These are phyloP conservation scores for Eupithecia abbreviata DNA, from an alignment of 2,888 invertebrate species.

Conservation along the genomic window DNA sequence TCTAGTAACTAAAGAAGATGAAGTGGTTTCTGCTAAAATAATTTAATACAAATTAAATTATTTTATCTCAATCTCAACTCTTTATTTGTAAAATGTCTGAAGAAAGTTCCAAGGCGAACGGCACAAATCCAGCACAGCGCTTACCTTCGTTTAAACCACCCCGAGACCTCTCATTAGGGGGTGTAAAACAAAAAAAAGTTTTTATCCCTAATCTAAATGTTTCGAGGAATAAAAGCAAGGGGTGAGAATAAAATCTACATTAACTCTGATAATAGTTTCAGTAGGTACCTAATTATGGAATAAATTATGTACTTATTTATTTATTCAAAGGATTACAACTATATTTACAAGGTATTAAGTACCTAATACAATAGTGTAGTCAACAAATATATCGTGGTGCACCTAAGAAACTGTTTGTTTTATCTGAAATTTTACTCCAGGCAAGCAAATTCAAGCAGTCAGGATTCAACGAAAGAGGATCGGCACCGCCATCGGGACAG, in stretches of 20 bases:
- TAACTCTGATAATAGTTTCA: not conserved
- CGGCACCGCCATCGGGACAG: slow-evolving; percentile 58
- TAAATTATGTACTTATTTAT: not conserved
- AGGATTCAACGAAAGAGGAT: slow-evolving; percentile 65
- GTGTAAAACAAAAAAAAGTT: slow-evolving; percentile 79
- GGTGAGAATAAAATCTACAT: slow-evolving; percentile 54
- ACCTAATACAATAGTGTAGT: no score
- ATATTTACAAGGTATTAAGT: no score
- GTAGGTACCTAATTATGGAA: not conserved
- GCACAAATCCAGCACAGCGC: slow-evolving; percentile 69
- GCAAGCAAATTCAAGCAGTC: slow-evolving; percentile 50
- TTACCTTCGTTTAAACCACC: slow-evolving; percentile 82
- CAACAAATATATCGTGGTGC: not conserved
- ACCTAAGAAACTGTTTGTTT: not conserved
- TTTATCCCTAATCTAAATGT: slow-evolving; percentile 85
- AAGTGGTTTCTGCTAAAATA: no score
- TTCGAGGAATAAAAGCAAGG: slow-evolving; percentile 84
- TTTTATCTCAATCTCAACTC: no score
- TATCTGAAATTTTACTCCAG: slow-evolving; percentile 2
- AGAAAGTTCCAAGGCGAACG: slow-evolving; percentile 65
- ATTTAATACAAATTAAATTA: no score
- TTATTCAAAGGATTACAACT: no score
- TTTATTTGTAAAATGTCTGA: slow-evolving; percentile 59
- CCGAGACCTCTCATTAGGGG: slow-evolving; percentile 84
- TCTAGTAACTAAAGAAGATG: no score